These are phyloP conservation scores for Crotalus tigris DNA, from an alignment of 2,113 vertebrate species.

Conservation along the genomic window DNA sequence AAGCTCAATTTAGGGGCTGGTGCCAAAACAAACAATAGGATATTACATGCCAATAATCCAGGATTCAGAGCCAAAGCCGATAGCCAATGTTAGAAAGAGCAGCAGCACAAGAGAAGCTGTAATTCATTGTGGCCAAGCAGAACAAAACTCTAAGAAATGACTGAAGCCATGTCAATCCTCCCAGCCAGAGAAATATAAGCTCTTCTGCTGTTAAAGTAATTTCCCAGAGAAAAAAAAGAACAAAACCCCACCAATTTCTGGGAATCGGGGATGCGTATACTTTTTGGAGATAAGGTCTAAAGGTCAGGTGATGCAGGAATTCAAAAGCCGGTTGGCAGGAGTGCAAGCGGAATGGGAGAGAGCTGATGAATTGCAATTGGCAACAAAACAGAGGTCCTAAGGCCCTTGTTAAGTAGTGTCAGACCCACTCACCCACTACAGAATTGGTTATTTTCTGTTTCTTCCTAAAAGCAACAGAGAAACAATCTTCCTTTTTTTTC, in stretches of 20 bases:
- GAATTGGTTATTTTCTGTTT: not conserved
- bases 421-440: not conserved
- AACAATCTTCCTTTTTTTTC: not conserved
- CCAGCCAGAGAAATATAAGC: not conserved
- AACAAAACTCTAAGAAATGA: not conserved
- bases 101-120: not conserved
- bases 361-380: not conserved
- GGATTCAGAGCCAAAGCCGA: not conserved
- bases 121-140: not conserved
- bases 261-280: not conserved
- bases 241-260: not conserved
- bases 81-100: not conserved
- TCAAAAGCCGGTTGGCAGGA: not conserved
- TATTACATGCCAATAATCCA: not conserved
- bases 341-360: not conserved
- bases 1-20: not conserved
- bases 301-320: not conserved
- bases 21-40: not conserved
- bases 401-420: not conserved
- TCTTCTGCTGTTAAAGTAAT: not conserved
- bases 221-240: not conserved
- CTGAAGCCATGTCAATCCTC: not conserved
- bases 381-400: not conserved
- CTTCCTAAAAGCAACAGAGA: not conserved
- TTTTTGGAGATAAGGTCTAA: not conserved